Evolutionary conservation across 2,888 invertebrate genomes (phyloP).

Genomic region (Diarsia rubi): DNA sequence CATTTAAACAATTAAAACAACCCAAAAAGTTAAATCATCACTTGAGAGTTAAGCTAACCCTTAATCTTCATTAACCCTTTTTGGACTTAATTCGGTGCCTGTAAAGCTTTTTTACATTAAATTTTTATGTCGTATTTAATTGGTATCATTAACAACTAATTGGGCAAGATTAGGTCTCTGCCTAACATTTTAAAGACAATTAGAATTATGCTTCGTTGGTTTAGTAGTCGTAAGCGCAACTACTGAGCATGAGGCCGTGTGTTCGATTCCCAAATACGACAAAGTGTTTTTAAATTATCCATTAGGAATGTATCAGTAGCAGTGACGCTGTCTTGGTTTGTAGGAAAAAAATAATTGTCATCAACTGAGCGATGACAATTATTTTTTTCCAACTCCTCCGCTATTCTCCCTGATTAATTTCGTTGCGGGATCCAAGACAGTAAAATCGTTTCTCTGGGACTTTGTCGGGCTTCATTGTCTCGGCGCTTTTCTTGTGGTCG

Average conservation of each 20-base stretch:
- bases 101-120: neutral
- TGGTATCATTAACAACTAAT: neutral
- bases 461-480: too few species aligned
- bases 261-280: neutral
- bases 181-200: neutral
- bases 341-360: too few species aligned
- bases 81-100: neutral
- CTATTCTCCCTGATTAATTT: too few species aligned
- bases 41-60: neutral
- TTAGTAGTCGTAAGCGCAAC: neutral
- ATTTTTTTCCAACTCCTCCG: too few species aligned
- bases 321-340: too few species aligned
- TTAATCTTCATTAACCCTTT: neutral
- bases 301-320: neutral
- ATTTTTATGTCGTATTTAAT: constrained; percentile 3
- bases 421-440: too few species aligned
- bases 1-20: neutral
- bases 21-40: neutral
- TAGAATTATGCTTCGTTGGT: neutral
- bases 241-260: neutral
- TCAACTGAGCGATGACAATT: too few species aligned
- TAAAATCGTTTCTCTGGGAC: too few species aligned
- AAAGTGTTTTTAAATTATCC: neutral
- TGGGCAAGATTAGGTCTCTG: neutral
- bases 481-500: too few species aligned